Evolutionary conservation across 2,113 vertebrate genomes (phyloP).

Genomic region (Mus musculus): GRCm39 chr5:119154001-119154500

Average conservation of each 20-base stretch:
- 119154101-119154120: conserved; percentile 86
- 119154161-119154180: conserved; percentile 73
- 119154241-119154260: rapidly evolving
- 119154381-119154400: neutral
- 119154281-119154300: neutral
- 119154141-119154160: conserved; percentile 69
- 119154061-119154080: conserved; percentile 66
- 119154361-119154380: neutral
- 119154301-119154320: neutral
- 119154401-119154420: rapidly evolving
- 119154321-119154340: neutral
- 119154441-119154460: neutral
- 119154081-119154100: conserved; percentile 81
- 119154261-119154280: neutral
- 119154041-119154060: conserved; percentile 89
- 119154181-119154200: conserved; percentile 88
- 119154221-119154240: neutral
- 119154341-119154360: neutral
- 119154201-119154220: conserved; percentile 79
- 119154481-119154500: too few relatives aligned
- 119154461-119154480: neutral
- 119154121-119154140: conserved; percentile 77
- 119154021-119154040: conserved; percentile 87
- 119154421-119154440: neutral
- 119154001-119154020: conserved; percentile 85